Evolutionary conservation across 2,888 invertebrate species (phyloP).

Genomic region (Pecten maximus): DNA sequence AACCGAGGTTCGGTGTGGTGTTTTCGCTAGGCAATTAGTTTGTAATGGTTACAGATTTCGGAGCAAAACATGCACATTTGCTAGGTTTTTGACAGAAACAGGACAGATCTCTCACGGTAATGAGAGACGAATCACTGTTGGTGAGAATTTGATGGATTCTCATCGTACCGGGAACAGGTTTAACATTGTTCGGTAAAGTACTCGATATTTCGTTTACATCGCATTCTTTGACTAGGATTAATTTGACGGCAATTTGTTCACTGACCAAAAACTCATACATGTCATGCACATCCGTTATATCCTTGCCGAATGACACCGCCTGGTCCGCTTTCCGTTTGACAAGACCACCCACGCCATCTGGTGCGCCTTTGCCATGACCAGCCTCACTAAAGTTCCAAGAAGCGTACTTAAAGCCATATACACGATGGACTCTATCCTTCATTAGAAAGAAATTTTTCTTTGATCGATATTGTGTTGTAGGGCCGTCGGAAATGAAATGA

Average conservation of each 20-base stretch:
- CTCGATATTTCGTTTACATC: not conserved
- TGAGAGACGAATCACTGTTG: not conserved
- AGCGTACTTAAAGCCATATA: constrained; percentile 25
- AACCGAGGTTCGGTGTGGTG: too few species aligned
- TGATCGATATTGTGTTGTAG: constrained; percentile 43
- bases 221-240: not conserved
- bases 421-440: not conserved
- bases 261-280: constrained; percentile 15
- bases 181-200: not conserved
- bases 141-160: constrained; percentile 39
- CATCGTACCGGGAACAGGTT: constrained; percentile 39
- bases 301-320: constrained; percentile 40
- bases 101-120: not conserved
- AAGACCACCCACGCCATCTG: constrained; percentile 42
- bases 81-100: constrained; percentile 1
- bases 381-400: constrained; percentile 48
- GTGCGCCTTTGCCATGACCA: constrained; percentile 48
- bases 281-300: constrained; percentile 38
- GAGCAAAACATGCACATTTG: not conserved
- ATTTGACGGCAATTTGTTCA: not conserved
- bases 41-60: not conserved
- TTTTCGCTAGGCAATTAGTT: too few species aligned
- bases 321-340: constrained; percentile 46
- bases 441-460: constrained; percentile 40
- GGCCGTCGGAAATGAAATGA: constrained; percentile 42